Base-by-base conservation (phyloP, 2,113 vertebrate species). In the Illadopsis cleaveri region DNA sequence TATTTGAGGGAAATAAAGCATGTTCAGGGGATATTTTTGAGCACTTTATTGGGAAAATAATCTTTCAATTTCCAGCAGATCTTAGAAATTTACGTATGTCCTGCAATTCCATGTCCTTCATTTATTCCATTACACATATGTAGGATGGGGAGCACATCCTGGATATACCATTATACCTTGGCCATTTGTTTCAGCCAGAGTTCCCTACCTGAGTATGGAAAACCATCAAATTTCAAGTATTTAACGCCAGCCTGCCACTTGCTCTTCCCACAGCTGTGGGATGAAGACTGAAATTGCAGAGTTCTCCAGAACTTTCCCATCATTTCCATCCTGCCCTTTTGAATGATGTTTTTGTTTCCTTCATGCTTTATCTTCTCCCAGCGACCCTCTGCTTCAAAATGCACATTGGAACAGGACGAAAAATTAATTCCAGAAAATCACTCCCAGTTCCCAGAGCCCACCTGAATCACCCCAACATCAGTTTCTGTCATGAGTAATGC, bases 401-500 rank as follows among this genome's bases (percentile, higher is more conserved):
- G 9, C 11, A 23, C n/a, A 4, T 8, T 76, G 15, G 44, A 71
- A 44, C 4, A 66, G 71, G 51, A 50, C 37, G 48, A 30, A 70
- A 70, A 71, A 54, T 1, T 54, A 18, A 6, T 62, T 73, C 56
- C 28, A 35, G 23, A 61, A 54, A 65, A 85, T 72, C 38, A 65
- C 22, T 90, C 57, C 50, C 62, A 31, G 76, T 56, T 93, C 54
- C 75, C 66, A 50, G 77, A 96, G 42, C 58, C 76, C 76, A 91
- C 93, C 94, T 88, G 96, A 85, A 96, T 82, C 82, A 90, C 71
- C 68, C 58, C 79, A 82, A 44, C 78, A 85, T 82, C 84, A 93
- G 82, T 77, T 45, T 47, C 91, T 97, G n/a, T 42, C 89, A 33
- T 95, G 90, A 95, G 89, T 88, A 91, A 93, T 80, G 90, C 90